Conservation (phyloP, 2,797 vertebrate genomes). For the Sebastes alutus region DNA sequence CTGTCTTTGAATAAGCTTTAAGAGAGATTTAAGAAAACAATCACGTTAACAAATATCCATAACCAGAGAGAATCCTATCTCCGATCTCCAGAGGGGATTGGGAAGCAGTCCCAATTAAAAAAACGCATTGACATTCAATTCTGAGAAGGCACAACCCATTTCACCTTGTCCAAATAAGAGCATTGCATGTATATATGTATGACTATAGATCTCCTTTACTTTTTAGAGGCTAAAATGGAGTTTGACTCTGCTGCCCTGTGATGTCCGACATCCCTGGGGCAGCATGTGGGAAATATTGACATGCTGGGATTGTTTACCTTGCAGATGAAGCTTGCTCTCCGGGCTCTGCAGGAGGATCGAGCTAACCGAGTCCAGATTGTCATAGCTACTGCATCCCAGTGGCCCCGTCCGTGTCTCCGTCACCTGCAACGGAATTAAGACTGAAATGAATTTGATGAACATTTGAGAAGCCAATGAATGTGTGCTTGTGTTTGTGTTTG, state of each 20-base stretch:
- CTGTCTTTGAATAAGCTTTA: slow-evolving; percentile 43
- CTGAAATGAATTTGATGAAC: slow-evolving; percentile 31
- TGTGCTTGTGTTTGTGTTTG: neutral
- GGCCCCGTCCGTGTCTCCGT: slow-evolving; percentile 98
- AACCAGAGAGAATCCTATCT: slow-evolving; percentile 39
- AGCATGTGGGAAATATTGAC: slow-evolving; percentile 21
- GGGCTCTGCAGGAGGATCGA: slow-evolving; percentile 98
- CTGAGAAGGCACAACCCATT: slow-evolving; percentile 22
- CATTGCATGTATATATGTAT: neutral
- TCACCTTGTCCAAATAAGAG: neutral
- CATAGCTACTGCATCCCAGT: slow-evolving; percentile 99
- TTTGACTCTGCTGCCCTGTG: slow-evolving; percentile 26
- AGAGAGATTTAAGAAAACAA: slow-evolving; percentile 35
- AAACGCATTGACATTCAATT: slow-evolving; percentile 52
- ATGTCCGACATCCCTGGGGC: slow-evolving; percentile 16
- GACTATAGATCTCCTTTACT: slow-evolving; percentile 11
- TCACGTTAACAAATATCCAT: slow-evolving; percentile 47
- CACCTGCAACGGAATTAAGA: slow-evolving; percentile 85
- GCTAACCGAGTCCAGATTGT: slow-evolving; percentile 99
- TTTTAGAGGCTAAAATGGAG: slow-evolving; percentile 19
- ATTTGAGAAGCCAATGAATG: slow-evolving; percentile 1
- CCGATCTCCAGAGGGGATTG: slow-evolving; percentile 28
- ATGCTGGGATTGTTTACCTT: slow-evolving; percentile 86
- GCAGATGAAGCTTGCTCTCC: slow-evolving; percentile 98
- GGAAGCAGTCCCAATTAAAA: slow-evolving; percentile 54